Evolutionary conservation across 2,113 vertebrate species (phyloP).

Genomic region (Hyperopisus bebe): DNA sequence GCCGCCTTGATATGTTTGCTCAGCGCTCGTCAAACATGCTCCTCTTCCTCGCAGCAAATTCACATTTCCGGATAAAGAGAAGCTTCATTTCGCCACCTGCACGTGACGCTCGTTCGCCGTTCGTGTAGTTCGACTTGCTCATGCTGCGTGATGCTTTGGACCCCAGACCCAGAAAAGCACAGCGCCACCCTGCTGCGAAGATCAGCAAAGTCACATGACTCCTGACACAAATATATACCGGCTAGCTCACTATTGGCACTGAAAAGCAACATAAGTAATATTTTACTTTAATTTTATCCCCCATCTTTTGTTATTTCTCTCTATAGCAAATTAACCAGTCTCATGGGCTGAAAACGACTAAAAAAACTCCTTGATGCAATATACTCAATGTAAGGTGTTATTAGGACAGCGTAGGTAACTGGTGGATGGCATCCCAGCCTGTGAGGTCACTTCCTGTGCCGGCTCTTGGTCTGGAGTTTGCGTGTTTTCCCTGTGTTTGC

Average conservation of each 20-base stretch:
- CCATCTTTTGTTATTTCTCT: not conserved
- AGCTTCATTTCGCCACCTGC: slow-evolving; percentile 40
- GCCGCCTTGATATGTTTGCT: slow-evolving; percentile 21
- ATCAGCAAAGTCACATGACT: not conserved
- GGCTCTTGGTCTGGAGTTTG: not conserved
- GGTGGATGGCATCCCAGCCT: not conserved
- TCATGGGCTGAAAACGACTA: not conserved
- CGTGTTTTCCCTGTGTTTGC: not conserved
- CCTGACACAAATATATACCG: not conserved
- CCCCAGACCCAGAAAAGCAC: not conserved
- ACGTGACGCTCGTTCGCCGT: not conserved
- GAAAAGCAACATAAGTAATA: not conserved
- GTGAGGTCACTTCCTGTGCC: not conserved
- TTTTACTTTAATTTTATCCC: not conserved
- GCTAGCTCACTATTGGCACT: not conserved
- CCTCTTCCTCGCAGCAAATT: slow-evolving; percentile 44
- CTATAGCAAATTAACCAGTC: not conserved
- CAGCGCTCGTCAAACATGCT: slow-evolving; percentile 35
- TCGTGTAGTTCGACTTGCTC: not conserved
- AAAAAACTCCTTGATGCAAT: not conserved
- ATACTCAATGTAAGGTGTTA: not conserved
- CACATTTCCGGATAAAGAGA: slow-evolving; percentile 42
- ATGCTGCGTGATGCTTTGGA: too few relatives aligned
- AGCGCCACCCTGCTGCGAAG: not conserved
- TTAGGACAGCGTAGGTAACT: not conserved